Percentiles rank a stretch among this genome's conserved stretches.
Conservation (phyloP, 2,888 invertebrate genomes). For the Habrosyne pyritoides region DNA sequence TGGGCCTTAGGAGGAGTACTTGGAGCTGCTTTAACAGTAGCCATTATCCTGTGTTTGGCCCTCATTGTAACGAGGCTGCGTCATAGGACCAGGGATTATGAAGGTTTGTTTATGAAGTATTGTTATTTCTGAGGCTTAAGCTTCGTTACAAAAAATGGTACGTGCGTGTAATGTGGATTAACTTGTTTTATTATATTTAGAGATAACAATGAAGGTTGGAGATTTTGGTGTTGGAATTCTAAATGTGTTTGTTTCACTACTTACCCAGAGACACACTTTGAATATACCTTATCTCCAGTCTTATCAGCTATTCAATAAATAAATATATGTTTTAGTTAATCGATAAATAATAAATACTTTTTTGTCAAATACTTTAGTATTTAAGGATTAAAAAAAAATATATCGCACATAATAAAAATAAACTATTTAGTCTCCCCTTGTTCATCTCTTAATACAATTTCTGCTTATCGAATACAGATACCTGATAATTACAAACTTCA, state of each 20-base stretch:
- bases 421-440: no score
- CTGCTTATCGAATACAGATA: no score
- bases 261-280: no score
- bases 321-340: no score
- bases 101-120: conserved; percentile 58
- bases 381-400: no score
- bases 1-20: conserved; percentile 86
- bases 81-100: conserved; percentile 77
- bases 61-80: conserved; percentile 85
- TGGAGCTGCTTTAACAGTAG: conserved; percentile 87
- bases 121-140: conserved; percentile 1
- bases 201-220: not conserved
- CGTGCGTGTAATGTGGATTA: not conserved
- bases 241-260: not conserved
- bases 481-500: no score
- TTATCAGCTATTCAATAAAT: no score
- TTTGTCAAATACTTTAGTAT: no score
- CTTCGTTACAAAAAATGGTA: conserved; percentile 1
- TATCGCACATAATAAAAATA: no score
- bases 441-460: no score
- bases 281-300: no score
- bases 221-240: not conserved
- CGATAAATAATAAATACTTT: no score
- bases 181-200: not conserved
- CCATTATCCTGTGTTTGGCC: conserved; percentile 86